A percentile compares a stretch with the other conserved stretches of the same genome.
Conservation (phyloP, 2,888 invertebrate species). For the Caenorhabditis sulstoni region DNA sequence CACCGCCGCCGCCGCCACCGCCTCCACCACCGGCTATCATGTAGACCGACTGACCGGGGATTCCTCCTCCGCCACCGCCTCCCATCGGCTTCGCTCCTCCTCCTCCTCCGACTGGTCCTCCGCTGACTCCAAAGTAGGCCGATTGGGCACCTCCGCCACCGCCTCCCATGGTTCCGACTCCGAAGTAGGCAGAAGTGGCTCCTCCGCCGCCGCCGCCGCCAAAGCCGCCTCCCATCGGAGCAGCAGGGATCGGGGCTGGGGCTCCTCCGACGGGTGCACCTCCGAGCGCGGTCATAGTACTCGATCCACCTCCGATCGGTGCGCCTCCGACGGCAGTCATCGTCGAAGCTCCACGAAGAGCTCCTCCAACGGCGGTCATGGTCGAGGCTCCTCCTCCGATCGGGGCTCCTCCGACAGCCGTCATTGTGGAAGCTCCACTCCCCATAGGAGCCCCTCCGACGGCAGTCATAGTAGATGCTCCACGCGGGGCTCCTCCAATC, state of each 20-base stretch:
- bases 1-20: conserved; percentile 57
- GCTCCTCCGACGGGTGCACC: conserved; percentile 36
- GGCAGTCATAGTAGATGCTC: too few species aligned
- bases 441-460: too few species aligned
- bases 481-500: too few species aligned
- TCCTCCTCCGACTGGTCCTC: conserved; percentile 47
- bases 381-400: too few species aligned
- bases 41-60: conserved; percentile 54
- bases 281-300: conserved; percentile 57
- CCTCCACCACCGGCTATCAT: conserved; percentile 66
- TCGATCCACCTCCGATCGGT: too few species aligned
- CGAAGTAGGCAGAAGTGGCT: conserved; percentile 62
- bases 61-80: conserved; percentile 53
- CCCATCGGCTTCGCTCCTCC: conserved; percentile 37
- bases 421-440: too few species aligned
- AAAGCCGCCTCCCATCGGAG: conserved; percentile 70
- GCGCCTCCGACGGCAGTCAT: too few species aligned
- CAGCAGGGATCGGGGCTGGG: conserved; percentile 49
- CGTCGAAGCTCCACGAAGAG: too few species aligned
- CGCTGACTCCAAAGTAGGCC: conserved; percentile 60
- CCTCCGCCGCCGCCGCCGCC: conserved; percentile 52
- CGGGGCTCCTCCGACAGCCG: too few species aligned
- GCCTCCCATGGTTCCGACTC: conserved; percentile 54
- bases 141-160: conserved; percentile 53
- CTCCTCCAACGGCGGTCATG: too few species aligned